Evolutionary conservation across 2,888 invertebrate species (phyloP).

Genomic region (Plagodis dolabraria): DNA sequence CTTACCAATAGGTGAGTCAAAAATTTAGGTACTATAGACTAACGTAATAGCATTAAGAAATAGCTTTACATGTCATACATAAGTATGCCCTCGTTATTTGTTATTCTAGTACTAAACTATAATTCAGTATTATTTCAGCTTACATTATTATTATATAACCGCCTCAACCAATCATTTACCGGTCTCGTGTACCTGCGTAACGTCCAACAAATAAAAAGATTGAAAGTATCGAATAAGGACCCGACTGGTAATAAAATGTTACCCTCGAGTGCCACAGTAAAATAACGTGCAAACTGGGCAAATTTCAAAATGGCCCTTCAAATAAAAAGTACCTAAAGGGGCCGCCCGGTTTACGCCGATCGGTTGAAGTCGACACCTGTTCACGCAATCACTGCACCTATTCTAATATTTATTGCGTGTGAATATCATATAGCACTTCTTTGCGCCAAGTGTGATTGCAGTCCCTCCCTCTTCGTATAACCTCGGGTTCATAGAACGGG

Average conservation of each 20-base stretch:
- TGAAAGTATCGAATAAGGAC: conserved; percentile 37
- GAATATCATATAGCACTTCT: conserved; percentile 77
- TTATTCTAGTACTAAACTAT: background rate
- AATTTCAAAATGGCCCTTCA: conserved; percentile 51
- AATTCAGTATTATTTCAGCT: conserved; percentile 10
- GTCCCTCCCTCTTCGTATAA: conserved; percentile 40
- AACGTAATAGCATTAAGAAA: too few species aligned
- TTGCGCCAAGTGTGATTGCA: conserved; percentile 65
- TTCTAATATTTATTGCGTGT: conserved; percentile 83
- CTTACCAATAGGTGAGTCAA: too few species aligned
- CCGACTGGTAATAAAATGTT: conserved; percentile 48
- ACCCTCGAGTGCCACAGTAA: conserved; percentile 50
- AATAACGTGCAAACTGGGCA: conserved; percentile 53
- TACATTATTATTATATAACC: conserved; percentile 14
- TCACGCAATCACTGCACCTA: conserved; percentile 79
- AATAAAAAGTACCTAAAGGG: conserved; percentile 51
- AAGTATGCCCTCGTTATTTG: too few species aligned
- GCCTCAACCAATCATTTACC: conserved; percentile 24
- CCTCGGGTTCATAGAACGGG: conserved; percentile 24
- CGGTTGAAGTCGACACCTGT: conserved; percentile 66
- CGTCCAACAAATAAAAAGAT: conserved; percentile 35
- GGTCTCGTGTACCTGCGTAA: conserved; percentile 27
- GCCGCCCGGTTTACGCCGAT: conserved; percentile 50
- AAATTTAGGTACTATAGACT: too few species aligned
- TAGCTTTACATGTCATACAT: too few species aligned